These are phyloP conservation scores for Scartelaos histophorus DNA, from an alignment of 2,113 vertebrate genomes.

Conservation along the genomic window DNA sequence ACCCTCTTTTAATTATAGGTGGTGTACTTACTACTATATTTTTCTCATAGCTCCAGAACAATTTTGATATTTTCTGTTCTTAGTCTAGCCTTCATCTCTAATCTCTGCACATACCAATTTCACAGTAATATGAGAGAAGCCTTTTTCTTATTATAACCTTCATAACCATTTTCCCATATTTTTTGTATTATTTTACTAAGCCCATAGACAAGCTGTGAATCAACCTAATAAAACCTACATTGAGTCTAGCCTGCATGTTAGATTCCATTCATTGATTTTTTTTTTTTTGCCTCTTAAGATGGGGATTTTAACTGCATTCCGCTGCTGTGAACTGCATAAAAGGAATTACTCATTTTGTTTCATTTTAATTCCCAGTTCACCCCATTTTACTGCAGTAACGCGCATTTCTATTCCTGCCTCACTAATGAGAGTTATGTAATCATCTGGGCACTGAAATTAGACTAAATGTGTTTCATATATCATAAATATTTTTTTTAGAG, in stretches of 20 bases:
- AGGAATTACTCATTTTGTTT: not conserved
- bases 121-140: not conserved
- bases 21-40: no score
- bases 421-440: not conserved
- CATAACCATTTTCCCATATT: not conserved
- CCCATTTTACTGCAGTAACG: not conserved
- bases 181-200: not conserved
- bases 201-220: not conserved
- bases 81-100: no score
- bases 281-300: not conserved
- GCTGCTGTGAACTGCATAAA: not conserved
- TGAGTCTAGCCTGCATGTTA: not conserved
- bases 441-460: no score
- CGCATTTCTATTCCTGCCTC: not conserved
- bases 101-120: conserved; percentile 11
- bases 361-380: not conserved
- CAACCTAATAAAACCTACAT: not conserved
- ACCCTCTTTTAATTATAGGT: no score
- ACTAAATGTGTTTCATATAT: not conserved
- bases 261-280: not conserved
- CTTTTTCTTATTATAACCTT: not conserved
- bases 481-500: not conserved
- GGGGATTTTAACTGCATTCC: not conserved
- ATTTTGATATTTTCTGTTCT: no score
- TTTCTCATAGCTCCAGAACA: no score